Evolutionary conservation across 2,113 vertebrate genomes (phyloP), one percentile per base, ranked within the genome.

Genomic region (Pungitius pungitius): DNA sequence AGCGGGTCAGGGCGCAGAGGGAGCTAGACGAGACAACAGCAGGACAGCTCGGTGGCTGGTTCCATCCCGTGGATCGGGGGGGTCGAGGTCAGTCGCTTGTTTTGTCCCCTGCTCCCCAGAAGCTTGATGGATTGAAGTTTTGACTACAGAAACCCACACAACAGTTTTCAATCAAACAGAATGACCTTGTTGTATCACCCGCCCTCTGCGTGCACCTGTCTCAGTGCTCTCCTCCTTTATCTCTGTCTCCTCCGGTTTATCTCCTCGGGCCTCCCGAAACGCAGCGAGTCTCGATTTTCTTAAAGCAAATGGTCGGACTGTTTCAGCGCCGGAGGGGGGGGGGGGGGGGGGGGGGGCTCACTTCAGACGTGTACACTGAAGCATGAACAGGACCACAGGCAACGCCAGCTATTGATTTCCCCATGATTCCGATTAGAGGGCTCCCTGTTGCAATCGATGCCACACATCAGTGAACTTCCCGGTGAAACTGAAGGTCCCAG

Each of bases 341-440:
- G n/a, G n/a, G n/a, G n/a, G n/a, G n/a, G n/a, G n/a, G n/a, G n/a
- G n/a, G 56, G 67, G 88, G 85, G 85, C 88, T 87, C 79, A 78
- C 85, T 75, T 85, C 77, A 86, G 82, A 92, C 77, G 87, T 84
- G 87, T 81, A 90, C 85, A 85, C 78, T 84, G 88, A 84, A 84
- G 87, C 92, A 90, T 90, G 90, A 87, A 87, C 84, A 73, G 82
- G 85, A 79, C 89, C 78, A 76, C 79, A 82, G 66, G 84, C 87
- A 69, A 72, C 67, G 90, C 89, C 84, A 90, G 73, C 70, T 90
- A 93, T 93, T 87, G 93, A 93, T 93, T 92, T 91, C 75, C 64
- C 87, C 82, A 87, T 90, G 85, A 88, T 92, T 93, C 83, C 90
- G 90, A 92, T 92, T 90, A 92, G 88, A 89, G 73, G 88, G 82